phyloP scores from a whole-genome alignment of 2,113 vertebrate genomes.

The Gopherus flavomarginatus region DNA sequence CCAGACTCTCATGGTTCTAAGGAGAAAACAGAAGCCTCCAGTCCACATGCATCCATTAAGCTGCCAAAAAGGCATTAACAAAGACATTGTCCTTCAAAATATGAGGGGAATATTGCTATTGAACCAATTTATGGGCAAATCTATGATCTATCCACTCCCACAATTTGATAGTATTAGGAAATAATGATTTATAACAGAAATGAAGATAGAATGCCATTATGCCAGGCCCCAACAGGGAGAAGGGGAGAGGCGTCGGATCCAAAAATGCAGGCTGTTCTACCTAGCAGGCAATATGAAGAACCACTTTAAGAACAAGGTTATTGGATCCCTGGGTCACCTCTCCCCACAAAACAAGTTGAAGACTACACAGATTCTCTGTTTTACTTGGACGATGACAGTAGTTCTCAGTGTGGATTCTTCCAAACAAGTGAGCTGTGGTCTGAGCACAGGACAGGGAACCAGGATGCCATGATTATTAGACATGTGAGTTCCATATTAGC shows the following conservation, averaged over 20 bases:
- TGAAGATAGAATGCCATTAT: not conserved
- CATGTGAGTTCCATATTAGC: not conserved
- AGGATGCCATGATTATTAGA: not conserved
- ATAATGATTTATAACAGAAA: constrained; percentile 3
- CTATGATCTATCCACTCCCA: not conserved
- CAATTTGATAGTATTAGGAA: not conserved
- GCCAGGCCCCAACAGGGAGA: not conserved
- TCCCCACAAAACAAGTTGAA: not conserved
- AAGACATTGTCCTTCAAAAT: not conserved
- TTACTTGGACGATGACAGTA: not conserved
- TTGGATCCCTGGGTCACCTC: not conserved
- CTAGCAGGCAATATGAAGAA: not conserved
- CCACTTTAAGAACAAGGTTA: not conserved
- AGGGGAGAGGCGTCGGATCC: not conserved
- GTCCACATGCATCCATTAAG: constrained; percentile 19
- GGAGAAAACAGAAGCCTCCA: constrained; percentile 39
- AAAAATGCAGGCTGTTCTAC: not conserved
- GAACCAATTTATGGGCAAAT: constrained; percentile 21
- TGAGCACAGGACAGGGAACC: accelerated
- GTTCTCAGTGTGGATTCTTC: not conserved
- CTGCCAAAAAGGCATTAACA: constrained; percentile 15
- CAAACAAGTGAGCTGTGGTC: not conserved
- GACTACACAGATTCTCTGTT: not conserved
- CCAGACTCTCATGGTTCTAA: constrained; percentile 14
- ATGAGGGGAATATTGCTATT: constrained; percentile 26